These are phyloP conservation scores for Alligator sinensis DNA, from an alignment of 2,113 vertebrate species.

Conservation along the genomic window DNA sequence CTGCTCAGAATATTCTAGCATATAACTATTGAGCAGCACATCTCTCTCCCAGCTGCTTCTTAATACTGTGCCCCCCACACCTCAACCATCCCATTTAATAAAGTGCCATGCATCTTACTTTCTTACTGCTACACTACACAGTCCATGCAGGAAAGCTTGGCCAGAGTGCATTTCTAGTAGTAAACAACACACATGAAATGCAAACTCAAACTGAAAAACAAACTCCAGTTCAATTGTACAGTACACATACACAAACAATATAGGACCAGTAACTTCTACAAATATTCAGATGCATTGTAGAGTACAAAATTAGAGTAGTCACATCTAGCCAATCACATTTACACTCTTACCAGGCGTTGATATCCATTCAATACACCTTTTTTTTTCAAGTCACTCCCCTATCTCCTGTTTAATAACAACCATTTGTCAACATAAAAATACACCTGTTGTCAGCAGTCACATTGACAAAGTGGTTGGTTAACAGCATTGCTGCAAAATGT, in stretches of 20 bases:
- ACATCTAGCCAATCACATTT: background rate
- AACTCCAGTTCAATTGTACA: background rate
- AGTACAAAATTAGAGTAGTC: background rate
- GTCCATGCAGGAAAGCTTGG: background rate
- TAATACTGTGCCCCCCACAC: no score
- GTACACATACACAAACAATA: background rate
- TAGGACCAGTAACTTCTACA: background rate
- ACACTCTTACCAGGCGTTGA: background rate
- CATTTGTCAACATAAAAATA: background rate
- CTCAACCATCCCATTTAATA: no score
- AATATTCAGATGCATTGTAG: background rate
- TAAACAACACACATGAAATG: background rate
- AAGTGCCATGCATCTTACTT: no score
- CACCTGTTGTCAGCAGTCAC: background rate
- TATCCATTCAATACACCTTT: background rate
- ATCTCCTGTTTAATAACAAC: background rate
- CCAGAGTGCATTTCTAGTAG: background rate
- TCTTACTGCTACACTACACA: no score
- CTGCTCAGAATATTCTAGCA: no score
- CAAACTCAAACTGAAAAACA: background rate
- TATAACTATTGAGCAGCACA: no score
- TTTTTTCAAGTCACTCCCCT: background rate
- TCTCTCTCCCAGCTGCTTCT: no score
- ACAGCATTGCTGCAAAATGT: slow-evolving; percentile 15
- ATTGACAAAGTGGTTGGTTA: slow-evolving; percentile 40